Evolutionary conservation across 2,888 invertebrate genomes (phyloP), one percentile per base, ranked within the genome.

Genomic region (Sipha maydis): DNA sequence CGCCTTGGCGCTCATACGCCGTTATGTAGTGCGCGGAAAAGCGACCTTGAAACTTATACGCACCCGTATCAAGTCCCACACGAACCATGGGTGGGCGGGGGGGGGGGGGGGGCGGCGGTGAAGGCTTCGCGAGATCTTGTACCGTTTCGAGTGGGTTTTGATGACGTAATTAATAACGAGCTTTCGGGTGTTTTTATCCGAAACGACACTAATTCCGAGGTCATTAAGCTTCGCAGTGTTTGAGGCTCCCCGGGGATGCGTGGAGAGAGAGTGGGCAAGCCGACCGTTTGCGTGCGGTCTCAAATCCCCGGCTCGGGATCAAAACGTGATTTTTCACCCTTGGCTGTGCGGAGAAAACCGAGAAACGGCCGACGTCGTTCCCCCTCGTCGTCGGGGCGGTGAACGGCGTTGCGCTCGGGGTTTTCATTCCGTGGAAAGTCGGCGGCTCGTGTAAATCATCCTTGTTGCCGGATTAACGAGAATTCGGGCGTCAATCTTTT

Each of bases 301-400:
- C 56, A 77, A 67, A 67, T 89, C 82, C 76, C 77, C 5, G 25
- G 78, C 69, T 31, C 34, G 79, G 83, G 79, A 85, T 85, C 85
- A 85, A 85, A 85, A 85, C 85, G 85, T 85, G 85, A 85, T 85
- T 85, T 85, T 78, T 85, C 85, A 85, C 78, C 69, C 85, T 48
- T n/a, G 85, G 77, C 69, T 7, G 28, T 0, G 38, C 41, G 75
- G 73, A 83, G 83, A 67, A 67, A 89, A 83, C 34, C 83, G 84
- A 82, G 56, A 88, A 69, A 82, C 69, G 28, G 82, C 48, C 28
- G 41, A 41, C 34, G 28, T 69, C 21, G 54, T 28, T 21, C 78
- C 54, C 48, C 34, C 19, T 34, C 67, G 67, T n/a, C 1, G 67
- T 34, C 25, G 83, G 14, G 14, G 34, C 7, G 19, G 73, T 17